These are phyloP conservation scores for Malurus elegans DNA, from an alignment of 2,113 vertebrate genomes.

Conservation along the genomic window DNA sequence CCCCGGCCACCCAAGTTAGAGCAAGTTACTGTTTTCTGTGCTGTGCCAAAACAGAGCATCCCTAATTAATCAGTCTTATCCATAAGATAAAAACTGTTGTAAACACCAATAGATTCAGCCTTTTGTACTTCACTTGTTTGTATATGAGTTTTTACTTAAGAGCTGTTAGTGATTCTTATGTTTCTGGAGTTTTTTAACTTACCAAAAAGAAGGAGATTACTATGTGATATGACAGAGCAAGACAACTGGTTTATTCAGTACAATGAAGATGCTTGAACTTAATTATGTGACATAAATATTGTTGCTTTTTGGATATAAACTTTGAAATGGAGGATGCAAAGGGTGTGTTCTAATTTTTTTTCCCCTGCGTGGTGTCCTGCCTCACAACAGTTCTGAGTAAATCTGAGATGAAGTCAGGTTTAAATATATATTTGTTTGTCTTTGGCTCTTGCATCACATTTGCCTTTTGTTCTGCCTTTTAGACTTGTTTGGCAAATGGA, in stretches of 20 bases:
- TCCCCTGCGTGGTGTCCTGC: background rate
- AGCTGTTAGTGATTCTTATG: background rate
- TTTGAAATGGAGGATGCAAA: background rate
- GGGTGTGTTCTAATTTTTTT: background rate
- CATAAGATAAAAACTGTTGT: background rate
- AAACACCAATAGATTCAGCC: background rate
- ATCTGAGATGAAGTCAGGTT: background rate
- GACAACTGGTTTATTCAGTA: background rate
- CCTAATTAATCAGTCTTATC: background rate
- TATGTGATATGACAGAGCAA: background rate
- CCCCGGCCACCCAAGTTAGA: background rate
- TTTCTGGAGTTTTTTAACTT: background rate
- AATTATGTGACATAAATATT: background rate
- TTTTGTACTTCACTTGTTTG: background rate
- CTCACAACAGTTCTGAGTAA: background rate
- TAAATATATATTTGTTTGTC: background rate
- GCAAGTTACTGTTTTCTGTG: background rate
- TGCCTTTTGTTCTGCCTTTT: constrained; percentile 40
- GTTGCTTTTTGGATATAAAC: background rate
- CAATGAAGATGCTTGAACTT: background rate
- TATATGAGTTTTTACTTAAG: background rate
- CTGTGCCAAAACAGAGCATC: background rate
- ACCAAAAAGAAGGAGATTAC: background rate
- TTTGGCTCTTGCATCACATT: constrained; percentile 5
- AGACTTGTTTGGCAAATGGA: background rate